A percentile compares a stretch with the other conserved stretches of the same genome.
These are phyloP conservation scores for Philopotamus ludificatus DNA, from an alignment of 1,140 invertebrate genomes.

Conservation along the genomic window DNA sequence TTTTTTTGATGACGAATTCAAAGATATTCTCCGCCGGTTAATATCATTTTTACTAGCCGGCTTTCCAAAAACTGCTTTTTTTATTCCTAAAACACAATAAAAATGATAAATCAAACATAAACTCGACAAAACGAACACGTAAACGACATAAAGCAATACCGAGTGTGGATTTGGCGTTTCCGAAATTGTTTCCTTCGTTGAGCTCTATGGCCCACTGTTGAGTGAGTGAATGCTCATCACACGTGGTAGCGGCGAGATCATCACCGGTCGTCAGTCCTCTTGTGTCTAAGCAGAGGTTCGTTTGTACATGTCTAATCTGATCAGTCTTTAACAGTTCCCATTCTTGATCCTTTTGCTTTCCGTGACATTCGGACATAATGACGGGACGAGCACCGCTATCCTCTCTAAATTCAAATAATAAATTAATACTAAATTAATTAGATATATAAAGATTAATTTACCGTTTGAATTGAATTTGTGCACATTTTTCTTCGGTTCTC, in stretches of 20 bases:
- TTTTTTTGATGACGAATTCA: too few relatives aligned
- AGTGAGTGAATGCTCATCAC: slow-evolving; percentile 12
- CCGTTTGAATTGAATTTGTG: slow-evolving; percentile 49
- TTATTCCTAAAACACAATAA: neutral
- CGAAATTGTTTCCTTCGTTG: slow-evolving; percentile 31
- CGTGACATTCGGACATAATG: slow-evolving; percentile 58
- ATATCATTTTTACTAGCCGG: too few relatives aligned
- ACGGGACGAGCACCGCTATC: slow-evolving; percentile 47
- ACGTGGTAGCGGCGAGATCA: slow-evolving; percentile 18
- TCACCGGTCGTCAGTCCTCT: slow-evolving; percentile 29
- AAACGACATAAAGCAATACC: slow-evolving; percentile 1
- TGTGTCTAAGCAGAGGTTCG: slow-evolving; percentile 28
- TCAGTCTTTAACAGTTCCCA: slow-evolving; percentile 27
- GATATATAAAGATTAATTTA: slow-evolving; percentile 30
- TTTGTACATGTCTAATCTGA: slow-evolving; percentile 29
- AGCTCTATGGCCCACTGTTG: slow-evolving; percentile 34
- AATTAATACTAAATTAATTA: neutral
- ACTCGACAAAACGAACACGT: too few relatives aligned
- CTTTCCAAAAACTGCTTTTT: neutral
- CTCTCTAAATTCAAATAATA: slow-evolving; percentile 37
- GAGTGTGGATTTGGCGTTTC: slow-evolving; percentile 16
- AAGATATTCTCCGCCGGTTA: too few relatives aligned
- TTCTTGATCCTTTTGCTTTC: slow-evolving; percentile 55
- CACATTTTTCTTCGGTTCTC: slow-evolving; percentile 75
- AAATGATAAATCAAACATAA: neutral